Percentiles rank a stretch among this genome's conserved stretches.
Evolutionary conservation across 1,140 invertebrate genomes (phyloP).

Genomic region (Drosophila funebris): DNA sequence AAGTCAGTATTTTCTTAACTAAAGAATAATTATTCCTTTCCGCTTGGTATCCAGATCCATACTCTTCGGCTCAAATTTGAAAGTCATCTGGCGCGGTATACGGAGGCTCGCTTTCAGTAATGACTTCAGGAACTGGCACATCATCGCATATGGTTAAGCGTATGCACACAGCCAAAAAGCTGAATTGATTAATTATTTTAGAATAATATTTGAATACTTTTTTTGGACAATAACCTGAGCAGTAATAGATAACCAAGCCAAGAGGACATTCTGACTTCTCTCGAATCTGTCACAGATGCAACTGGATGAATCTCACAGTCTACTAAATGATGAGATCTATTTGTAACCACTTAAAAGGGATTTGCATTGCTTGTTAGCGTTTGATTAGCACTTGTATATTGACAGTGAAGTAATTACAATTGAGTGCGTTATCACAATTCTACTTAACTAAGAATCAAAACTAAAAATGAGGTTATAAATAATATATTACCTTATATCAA

Average conservation of each 20-base stretch:
- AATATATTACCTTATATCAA: no score
- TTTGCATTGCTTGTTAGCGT: constrained; percentile 7
- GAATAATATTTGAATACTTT: background rate
- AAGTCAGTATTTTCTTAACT: background rate
- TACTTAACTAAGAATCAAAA: no score
- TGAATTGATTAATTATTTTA: constrained; percentile 8
- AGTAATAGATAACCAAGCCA: constrained; percentile 26
- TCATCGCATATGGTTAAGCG: constrained; percentile 37
- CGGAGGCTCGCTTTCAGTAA: constrained; percentile 55
- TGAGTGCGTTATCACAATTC: no score
- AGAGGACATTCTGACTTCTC: constrained; percentile 40
- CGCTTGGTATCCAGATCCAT: background rate
- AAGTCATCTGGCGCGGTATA: constrained; percentile 48
- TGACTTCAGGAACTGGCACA: constrained; percentile 49
- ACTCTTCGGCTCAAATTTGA: constrained; percentile 23
- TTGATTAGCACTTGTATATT: background rate
- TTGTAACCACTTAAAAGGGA: no score
- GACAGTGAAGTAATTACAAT: background rate
- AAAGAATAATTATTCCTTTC: constrained; percentile 10
- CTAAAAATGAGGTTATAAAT: no score
- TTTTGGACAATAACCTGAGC: constrained; percentile 30
- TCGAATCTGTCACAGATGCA: background rate
- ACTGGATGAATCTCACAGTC: background rate
- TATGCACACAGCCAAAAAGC: constrained; percentile 36
- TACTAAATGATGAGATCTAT: constrained; percentile 2